Evolutionary conservation across 2,888 invertebrate genomes (phyloP).

Genomic region (Julus scanicus): DNA sequence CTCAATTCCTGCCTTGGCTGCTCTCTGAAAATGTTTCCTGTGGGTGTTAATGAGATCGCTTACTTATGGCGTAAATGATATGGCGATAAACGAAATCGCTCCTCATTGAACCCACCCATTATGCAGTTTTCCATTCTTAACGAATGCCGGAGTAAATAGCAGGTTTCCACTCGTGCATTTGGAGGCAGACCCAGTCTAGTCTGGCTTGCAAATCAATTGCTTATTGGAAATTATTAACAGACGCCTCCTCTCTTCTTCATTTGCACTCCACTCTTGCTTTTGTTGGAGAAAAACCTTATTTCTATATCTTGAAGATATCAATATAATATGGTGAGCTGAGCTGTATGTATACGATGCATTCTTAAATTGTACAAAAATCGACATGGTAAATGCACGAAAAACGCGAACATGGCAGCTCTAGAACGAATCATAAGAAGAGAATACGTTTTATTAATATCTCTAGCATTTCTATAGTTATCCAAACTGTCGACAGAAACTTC

Average conservation of each 20-base stretch:
- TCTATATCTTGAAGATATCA: too few species aligned
- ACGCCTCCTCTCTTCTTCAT: background rate
- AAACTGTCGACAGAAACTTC: too few species aligned
- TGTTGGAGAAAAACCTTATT: background rate
- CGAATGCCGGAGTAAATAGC: constrained; percentile 41
- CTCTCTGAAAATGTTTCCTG: constrained; percentile 43
- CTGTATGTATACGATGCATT: too few species aligned
- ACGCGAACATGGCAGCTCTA: too few species aligned
- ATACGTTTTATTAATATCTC: too few species aligned
- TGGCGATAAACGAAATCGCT: constrained; percentile 45
- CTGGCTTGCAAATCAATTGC: constrained; percentile 24
- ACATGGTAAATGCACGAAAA: too few species aligned
- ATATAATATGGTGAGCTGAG: too few species aligned
- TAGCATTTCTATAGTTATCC: too few species aligned
- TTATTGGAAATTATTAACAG: background rate
- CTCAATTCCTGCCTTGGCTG: background rate
- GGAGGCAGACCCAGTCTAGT: background rate
- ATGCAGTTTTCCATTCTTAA: constrained; percentile 42
- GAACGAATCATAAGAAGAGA: too few species aligned
- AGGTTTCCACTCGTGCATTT: background rate
- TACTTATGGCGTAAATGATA: constrained; percentile 47
- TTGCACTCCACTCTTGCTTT: background rate
- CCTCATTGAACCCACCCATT: constrained; percentile 43
- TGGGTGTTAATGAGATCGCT: constrained; percentile 47
- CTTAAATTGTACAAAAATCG: too few species aligned